Percentiles rank a stretch among this genome's conserved stretches.
These are phyloP conservation scores for Neopipo cinnamomea DNA, from an alignment of 2,113 vertebrate species.

Conservation along the genomic window DNA sequence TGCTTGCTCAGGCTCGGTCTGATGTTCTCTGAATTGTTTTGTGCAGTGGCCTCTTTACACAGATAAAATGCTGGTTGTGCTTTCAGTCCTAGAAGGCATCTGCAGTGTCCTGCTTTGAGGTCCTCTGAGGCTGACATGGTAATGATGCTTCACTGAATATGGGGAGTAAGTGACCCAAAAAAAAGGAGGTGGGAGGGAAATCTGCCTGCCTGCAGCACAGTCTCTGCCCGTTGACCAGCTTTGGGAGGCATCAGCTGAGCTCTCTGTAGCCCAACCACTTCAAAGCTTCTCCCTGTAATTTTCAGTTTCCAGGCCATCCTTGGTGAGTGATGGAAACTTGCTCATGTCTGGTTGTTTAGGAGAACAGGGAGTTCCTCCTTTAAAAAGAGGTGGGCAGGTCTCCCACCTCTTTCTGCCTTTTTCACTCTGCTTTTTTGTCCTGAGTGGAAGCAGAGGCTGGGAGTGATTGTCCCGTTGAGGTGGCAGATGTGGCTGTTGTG, in stretches of 20 bases:
- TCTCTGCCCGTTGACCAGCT: not conserved
- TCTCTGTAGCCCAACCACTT: not conserved
- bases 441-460: not conserved
- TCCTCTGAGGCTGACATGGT: not conserved
- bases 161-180: not conserved
- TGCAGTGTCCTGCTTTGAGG: conserved; percentile 5
- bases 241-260: not conserved
- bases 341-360: not conserved
- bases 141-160: not conserved
- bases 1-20: not conserved
- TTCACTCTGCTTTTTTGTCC: not conserved
- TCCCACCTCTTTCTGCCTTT: not conserved
- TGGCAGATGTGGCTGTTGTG: not conserved
- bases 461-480: not conserved
- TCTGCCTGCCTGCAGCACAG: not conserved
- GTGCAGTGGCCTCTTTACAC: not conserved
- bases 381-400: not conserved
- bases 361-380: not conserved
- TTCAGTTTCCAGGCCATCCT: not conserved
- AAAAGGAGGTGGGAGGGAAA: not conserved
- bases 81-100: not conserved
- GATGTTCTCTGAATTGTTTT: not conserved
- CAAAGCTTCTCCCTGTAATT: not conserved
- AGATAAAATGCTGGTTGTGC: not conserved
- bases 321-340: not conserved